phyloP scores from a whole-genome alignment of 2,113 vertebrate genomes.

The Elanoides forficatus region DNA sequence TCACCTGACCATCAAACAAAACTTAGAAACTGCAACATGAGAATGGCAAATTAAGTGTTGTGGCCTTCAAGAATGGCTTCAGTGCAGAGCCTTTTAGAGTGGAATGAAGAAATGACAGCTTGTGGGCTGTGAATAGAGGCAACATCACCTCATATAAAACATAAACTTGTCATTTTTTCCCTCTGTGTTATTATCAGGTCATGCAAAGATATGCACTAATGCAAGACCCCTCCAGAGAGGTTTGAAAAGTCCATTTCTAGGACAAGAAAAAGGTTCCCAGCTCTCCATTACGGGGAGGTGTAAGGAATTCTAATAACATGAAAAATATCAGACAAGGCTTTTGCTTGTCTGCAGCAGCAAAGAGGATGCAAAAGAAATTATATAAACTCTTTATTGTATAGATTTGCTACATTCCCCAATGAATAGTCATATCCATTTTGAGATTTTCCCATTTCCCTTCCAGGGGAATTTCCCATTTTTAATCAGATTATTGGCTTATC shows the following conservation, averaged over 20 bases:
- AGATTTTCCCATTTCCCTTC: neutral
- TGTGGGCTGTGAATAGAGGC: neutral
- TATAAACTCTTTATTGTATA: neutral
- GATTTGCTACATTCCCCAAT: neutral
- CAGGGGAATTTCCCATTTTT: neutral
- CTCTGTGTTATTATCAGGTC: neutral
- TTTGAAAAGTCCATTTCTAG: neutral
- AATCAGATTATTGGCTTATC: neutral
- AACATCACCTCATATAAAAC: neutral
- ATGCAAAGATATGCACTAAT: neutral
- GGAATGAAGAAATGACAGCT: neutral
- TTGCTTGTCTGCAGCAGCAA: neutral
- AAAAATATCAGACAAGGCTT: neutral
- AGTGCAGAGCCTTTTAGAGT: neutral
- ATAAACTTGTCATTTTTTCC: neutral
- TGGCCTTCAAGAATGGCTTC: neutral
- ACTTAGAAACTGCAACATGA: neutral
- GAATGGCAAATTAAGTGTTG: neutral
- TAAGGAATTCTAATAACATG: neutral
- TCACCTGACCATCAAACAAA: neutral
- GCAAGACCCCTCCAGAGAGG: neutral
- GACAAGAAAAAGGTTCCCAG: neutral
- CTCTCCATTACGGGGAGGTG: neutral
- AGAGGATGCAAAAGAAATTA: neutral
- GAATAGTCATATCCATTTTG: neutral